Percentiles rank a stretch among this genome's conserved stretches.
Evolutionary conservation across 1,140 invertebrate genomes (phyloP).

Genomic region (Drosophila malerkotliana): DNA sequence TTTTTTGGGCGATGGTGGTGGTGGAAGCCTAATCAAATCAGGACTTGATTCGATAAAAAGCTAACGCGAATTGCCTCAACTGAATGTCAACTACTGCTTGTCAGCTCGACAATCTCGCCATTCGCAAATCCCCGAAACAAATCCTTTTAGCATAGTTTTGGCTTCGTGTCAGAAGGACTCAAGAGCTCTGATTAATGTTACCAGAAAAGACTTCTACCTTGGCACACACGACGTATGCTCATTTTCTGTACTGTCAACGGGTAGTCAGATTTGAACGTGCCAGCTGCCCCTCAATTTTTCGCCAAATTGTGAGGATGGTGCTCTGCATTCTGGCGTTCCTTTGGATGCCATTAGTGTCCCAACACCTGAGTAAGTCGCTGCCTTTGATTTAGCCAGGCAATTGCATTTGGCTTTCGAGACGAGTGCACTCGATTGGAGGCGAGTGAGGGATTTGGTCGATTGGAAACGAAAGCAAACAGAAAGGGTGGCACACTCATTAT

Average conservation of each 20-base stretch:
- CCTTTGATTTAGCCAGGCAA: slow-evolving; percentile 6
- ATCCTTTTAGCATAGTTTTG: slow-evolving; percentile 41
- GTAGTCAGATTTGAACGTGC: slow-evolving; percentile 55
- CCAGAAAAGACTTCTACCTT: slow-evolving; percentile 17
- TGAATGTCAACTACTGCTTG: slow-evolving; percentile 17
- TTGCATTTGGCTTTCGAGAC: slow-evolving; percentile 34
- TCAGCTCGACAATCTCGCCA: slow-evolving; percentile 22
- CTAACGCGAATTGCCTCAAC: slow-evolving; percentile 22
- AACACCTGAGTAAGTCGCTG: slow-evolving; percentile 41
- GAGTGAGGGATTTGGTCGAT: neutral
- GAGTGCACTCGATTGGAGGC: slow-evolving; percentile 44
- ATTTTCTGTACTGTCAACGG: slow-evolving; percentile 46
- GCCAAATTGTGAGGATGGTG: neutral
- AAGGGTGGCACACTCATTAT: slow-evolving; percentile 19
- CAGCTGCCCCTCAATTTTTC: slow-evolving; percentile 22
- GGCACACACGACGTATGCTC: slow-evolving; percentile 57
- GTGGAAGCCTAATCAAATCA: slow-evolving; percentile 52
- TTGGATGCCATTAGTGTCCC: slow-evolving; percentile 29
- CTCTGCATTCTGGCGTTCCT: slow-evolving; percentile 9
- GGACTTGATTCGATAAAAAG: slow-evolving; percentile 39
- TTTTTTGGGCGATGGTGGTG: neutral
- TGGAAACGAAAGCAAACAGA: neutral
- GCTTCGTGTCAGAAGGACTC: slow-evolving; percentile 17
- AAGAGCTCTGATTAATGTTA: slow-evolving; percentile 65
- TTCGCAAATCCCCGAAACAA: slow-evolving; percentile 42